phyloP scores from a whole-genome alignment of 2,113 vertebrate genomes.

The Halcyon senegalensis region DNA sequence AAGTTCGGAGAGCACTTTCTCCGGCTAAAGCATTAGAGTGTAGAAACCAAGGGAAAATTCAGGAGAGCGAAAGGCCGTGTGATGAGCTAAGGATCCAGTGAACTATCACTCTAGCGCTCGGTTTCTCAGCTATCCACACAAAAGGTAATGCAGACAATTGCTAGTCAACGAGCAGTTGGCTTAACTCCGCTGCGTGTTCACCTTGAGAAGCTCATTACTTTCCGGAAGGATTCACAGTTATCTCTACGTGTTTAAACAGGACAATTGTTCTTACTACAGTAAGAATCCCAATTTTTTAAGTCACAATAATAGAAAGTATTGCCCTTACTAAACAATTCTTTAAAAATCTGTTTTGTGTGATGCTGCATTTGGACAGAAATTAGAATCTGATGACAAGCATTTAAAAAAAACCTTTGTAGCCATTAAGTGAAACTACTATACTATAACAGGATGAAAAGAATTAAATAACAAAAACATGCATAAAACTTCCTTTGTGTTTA shows the following conservation, averaged over 20 bases:
- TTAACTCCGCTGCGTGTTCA: not conserved
- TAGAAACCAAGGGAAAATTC: not conserved
- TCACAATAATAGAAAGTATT: not conserved
- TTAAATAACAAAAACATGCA: not conserved
- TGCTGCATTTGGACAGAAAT: not conserved
- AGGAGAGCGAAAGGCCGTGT: not conserved
- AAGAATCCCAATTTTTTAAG: not conserved
- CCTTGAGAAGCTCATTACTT: not conserved
- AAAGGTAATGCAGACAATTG: not conserved
- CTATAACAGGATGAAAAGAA: not conserved
- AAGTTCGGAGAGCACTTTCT: not conserved
- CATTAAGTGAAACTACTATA: not conserved
- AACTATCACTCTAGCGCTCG: not conserved
- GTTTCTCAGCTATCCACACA: not conserved
- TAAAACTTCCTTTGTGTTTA: not conserved
- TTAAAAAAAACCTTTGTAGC: not conserved
- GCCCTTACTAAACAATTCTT: not conserved
- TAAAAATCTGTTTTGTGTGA: not conserved
- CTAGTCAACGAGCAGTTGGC: not conserved
- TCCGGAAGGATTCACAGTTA: not conserved
- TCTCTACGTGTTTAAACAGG: not conserved
- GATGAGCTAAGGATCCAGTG: not conserved
- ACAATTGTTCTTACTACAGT: not conserved
- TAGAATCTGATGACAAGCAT: not conserved
- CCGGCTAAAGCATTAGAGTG: not conserved